phyloP scores from a whole-genome alignment of 2,797 vertebrate genomes.

The Telmatherina bonti region DNA sequence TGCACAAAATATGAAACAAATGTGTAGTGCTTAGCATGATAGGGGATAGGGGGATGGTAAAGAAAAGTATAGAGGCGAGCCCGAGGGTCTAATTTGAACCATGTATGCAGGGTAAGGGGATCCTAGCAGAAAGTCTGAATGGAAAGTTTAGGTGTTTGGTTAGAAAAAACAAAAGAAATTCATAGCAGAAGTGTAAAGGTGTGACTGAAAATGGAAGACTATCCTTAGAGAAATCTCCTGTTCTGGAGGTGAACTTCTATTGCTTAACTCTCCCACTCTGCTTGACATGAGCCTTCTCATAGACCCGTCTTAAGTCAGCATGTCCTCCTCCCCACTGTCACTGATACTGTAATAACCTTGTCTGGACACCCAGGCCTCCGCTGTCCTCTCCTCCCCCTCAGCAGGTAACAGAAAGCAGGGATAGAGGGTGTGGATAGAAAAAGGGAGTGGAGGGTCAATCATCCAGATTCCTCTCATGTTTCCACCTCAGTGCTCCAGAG shows the following conservation, averaged over 20 bases:
- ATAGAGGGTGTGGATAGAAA: slow-evolving; percentile 52
- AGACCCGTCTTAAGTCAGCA: slow-evolving; percentile 39
- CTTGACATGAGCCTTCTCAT: slow-evolving; percentile 21
- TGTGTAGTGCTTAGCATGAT: slow-evolving; percentile 53
- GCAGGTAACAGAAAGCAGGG: slow-evolving; percentile 72
- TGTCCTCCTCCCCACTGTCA: slow-evolving; percentile 48
- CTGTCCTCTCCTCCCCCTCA: slow-evolving; percentile 69
- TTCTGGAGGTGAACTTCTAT: slow-evolving; percentile 24
- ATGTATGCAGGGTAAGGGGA: slow-evolving; percentile 52
- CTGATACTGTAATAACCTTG: slow-evolving; percentile 61
- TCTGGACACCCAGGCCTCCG: slow-evolving; percentile 50
- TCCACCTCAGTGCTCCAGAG: slow-evolving; percentile 63
- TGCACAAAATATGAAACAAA: slow-evolving; percentile 81
- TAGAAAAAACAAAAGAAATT: background rate
- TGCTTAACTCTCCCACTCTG: slow-evolving; percentile 18
- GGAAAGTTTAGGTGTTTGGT: slow-evolving; percentile 14
- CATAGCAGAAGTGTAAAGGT: slow-evolving; percentile 12
- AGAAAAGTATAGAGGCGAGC: slow-evolving; percentile 36
- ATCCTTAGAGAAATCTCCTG: slow-evolving; percentile 1
- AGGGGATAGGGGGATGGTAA: slow-evolving; percentile 20
- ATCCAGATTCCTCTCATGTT: slow-evolving; percentile 80
- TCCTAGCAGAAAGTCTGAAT: slow-evolving; percentile 29
- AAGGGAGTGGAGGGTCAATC: slow-evolving; percentile 66
- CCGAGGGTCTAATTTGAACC: slow-evolving; percentile 70
- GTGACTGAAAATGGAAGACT: slow-evolving; percentile 28